Evolutionary conservation across 1,140 invertebrate species (phyloP).

Genomic region (Drosophila grimshawi): DNA sequence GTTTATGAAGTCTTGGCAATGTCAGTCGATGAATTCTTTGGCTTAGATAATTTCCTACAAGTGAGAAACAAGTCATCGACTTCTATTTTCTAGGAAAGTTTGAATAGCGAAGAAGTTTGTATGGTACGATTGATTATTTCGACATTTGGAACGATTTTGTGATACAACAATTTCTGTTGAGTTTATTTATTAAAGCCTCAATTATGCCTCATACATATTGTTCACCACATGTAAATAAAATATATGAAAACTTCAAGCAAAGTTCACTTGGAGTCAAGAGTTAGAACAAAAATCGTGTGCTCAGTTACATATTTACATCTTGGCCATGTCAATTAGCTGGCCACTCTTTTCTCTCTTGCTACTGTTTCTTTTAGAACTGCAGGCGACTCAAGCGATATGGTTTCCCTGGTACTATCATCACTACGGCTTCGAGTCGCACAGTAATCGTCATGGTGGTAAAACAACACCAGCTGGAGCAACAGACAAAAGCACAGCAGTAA

Average conservation of each 20-base stretch:
- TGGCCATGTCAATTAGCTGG: conserved; percentile 36
- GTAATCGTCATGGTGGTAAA: conserved; percentile 16
- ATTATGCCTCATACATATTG: too few relatives aligned
- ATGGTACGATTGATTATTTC: too few relatives aligned
- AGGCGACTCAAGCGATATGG: conserved; percentile 45
- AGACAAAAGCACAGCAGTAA: background rate
- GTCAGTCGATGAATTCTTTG: background rate
- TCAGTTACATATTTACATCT: background rate
- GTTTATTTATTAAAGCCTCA: too few relatives aligned
- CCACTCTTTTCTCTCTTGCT: conserved; percentile 13
- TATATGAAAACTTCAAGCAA: background rate
- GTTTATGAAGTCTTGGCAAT: conserved; percentile 30
- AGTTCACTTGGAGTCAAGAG: conserved; percentile 27
- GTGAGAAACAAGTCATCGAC: background rate
- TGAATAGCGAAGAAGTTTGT: background rate
- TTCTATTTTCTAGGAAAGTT: background rate
- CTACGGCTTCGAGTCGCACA: conserved; percentile 51
- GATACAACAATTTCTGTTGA: too few relatives aligned
- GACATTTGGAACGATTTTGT: too few relatives aligned
- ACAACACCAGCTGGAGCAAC: background rate
- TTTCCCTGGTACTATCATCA: conserved; percentile 71
- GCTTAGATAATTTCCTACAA: background rate
- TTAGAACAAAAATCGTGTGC: background rate
- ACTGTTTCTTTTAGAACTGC: conserved; percentile 17
- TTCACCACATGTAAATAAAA: background rate